Evolutionary conservation across 2,888 invertebrate genomes (phyloP), one percentile per base, ranked within the genome.

Genomic region (Dicranocentrus wangi): DNA sequence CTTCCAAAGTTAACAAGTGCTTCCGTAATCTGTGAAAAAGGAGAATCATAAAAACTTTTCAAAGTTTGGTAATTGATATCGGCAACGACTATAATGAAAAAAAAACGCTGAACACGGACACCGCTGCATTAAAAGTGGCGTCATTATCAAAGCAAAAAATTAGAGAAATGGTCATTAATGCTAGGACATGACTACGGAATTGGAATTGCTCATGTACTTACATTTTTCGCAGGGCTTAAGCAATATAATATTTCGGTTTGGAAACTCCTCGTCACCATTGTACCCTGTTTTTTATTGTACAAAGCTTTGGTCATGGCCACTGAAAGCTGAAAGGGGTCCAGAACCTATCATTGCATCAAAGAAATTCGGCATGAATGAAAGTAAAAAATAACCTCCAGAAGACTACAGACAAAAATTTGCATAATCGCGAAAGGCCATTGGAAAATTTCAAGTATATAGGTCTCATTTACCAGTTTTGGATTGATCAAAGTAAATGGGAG

Each of bases 1-100:
- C 92, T 90, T 0, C 93, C 93, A 88, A 93, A 94, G 81, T 90
- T 92, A 66, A 88, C 89, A 65, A 94, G 89, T 82, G 94, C 93
- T 84, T 92, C 91, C 2, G 92, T 90, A 83, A 94, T 94, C 86
- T 86, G 61, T 8, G 80, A 66, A 19, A 53, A 7, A 43, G 15
- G 39, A 32, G n/a, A 7, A 51, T 51, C 3, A 51, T 8, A 39
- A 39, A 39, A 39, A 39, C 39, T 5, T 8, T 39, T 39, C 5
- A 39, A 39, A n/a, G n/a, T n/a, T n/a, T n/a, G n/a, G n/a, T n/a
- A n/a, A n/a, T n/a, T n/a, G n/a, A n/a, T n/a, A n/a, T n/a, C n/a
- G n/a, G n/a, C n/a, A n/a, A n/a, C n/a, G n/a, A n/a, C n/a, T n/a
- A n/a, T n/a, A n/a, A n/a, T n/a, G n/a, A n/a, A n/a, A n/a, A n/a